phyloP scores from a whole-genome alignment of 2,888 invertebrate genomes.

The Cephus sareptanus region DNA sequence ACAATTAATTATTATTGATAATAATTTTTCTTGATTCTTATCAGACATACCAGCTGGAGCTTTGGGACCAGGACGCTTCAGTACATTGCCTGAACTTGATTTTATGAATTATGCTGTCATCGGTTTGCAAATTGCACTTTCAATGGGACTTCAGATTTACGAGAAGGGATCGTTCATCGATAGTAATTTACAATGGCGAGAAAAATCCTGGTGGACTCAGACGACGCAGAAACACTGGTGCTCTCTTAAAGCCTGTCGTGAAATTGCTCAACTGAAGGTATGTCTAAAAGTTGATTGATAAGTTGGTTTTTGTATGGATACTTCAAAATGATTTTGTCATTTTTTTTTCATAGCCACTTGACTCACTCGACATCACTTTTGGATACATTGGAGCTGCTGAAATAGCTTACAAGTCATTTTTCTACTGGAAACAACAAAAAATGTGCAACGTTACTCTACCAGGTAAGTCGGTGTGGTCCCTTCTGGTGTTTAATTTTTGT shows the following conservation, averaged over 20 bases:
- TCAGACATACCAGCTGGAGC: constrained; percentile 33
- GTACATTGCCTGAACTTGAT: constrained; percentile 22
- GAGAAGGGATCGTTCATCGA: constrained; percentile 31
- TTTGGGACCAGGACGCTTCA: constrained; percentile 23
- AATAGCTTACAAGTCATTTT: constrained; percentile 29
- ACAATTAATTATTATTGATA: not conserved
- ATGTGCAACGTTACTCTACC: constrained; percentile 17
- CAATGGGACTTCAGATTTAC: constrained; percentile 31
- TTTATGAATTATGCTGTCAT: constrained; percentile 29
- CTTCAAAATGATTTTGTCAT: not conserved
- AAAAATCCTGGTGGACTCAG: constrained; percentile 20
- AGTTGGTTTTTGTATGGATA: not conserved
- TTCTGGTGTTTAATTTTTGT: not conserved
- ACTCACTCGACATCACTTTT: constrained; percentile 13
- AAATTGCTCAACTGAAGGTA: not conserved
- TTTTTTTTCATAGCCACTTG: not conserved
- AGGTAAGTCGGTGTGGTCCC: constrained; percentile 10
- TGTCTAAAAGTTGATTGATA: not conserved
- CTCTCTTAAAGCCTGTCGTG: not conserved
- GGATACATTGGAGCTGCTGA: constrained; percentile 30
- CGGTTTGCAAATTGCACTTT: constrained; percentile 32
- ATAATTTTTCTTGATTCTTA: not conserved
- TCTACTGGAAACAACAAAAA: constrained; percentile 14
- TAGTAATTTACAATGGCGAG: constrained; percentile 21
- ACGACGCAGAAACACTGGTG: not conserved